Base-by-base conservation (phyloP, 2,888 invertebrate genomes). In the Nomada flava region DNA sequence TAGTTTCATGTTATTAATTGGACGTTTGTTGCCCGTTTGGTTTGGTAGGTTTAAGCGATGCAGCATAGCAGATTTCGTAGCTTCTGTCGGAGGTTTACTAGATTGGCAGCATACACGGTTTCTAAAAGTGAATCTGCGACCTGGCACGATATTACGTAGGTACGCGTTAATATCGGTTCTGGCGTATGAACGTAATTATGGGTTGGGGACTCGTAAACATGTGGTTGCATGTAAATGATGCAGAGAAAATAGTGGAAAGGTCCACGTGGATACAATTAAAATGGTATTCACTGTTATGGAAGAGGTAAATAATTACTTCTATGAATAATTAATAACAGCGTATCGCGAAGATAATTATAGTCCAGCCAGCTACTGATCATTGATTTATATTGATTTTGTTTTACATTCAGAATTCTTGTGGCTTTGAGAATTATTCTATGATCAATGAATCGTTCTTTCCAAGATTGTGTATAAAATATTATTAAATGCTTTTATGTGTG, bases 101-200 rank as follows among this genome's bases (percentile, higher is more conserved):
- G 69, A 13, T 65, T 55, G 44, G 15, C 36, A 70, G 23, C 26
- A 60, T 44, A 47, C 57, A 42, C 29, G 26, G 75, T 75, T 70
- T 69, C 65, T 82, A 65, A 78, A 73, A 73, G 78, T 71, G 69
- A 82, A 73, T 82, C 64, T 57, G 60, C 73, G 65, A 82, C 75
- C 60, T 73, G 70, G 13, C 69, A 63, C 59, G 63, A 62, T 78
- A 82, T 80, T 59, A 64, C 55, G 47, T 36, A 55, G 64, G 18
- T 42, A 62, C 74, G 29, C 67, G 60, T 65, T 78, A 70, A 75
- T 68, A 81, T 64, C 57, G 68, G 68, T 42, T 57, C 64, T 53
- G 26, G 20, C 55, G 50, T 57, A 52, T 57, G 47, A 68, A 60
- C 55, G 63, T 69, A 76, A 79, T 75, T 82, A 70, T 55, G 70